Evolutionary conservation across 2,797 vertebrate species (phyloP), one percentile per base, ranked within the genome.

Genomic region (Acanthiza pusilla): DNA sequence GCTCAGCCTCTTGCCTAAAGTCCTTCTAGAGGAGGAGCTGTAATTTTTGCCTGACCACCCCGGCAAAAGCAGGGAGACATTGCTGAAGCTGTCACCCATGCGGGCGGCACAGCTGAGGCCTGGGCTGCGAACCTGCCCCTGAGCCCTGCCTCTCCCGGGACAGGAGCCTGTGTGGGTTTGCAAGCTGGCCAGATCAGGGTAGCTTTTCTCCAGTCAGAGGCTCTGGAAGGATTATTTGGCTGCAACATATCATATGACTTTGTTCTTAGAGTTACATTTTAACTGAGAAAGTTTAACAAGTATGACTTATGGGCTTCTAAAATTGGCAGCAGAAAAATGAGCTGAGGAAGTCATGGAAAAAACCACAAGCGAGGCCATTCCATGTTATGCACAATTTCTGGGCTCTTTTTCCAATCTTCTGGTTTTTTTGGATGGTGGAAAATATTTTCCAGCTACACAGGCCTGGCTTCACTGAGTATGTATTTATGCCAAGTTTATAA

Each of bases 291-390:
- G 96, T 97, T 97, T 97, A 98, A 97, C 97, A 97, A 89, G 96
- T 92, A 87, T 97, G 97, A 97, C 98, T 97, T 97, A 97, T 75
- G 96, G 97, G 96, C 97, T 98, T 97, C 97, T 98, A 97, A 97
- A 98, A 97, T 96, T 97, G 97, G 98, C 97, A 97, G 96, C 94
- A 97, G 95, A 96, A 97, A 97, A 97, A 96, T 92, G 97, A 98
- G 97, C 94, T 71, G 96, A 98, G 97, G 98, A 98, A 98, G 98
- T 98, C 97, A 98, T 98, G 98, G 98, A 98, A 98, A 98, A 98
- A 98, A 97, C 95, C 97, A 91, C 97, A 96, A 94, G 97, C 54
- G 89, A 97, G 97, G 97, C 98, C 97, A 97, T 98, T 98, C 97
- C 97, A 96, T 97, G 97, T 97, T 96, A 94, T 97, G 97, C 95